Base-by-base conservation (phyloP, 2,797 vertebrate genomes). In the Syngnathus rostellatus region DNA sequence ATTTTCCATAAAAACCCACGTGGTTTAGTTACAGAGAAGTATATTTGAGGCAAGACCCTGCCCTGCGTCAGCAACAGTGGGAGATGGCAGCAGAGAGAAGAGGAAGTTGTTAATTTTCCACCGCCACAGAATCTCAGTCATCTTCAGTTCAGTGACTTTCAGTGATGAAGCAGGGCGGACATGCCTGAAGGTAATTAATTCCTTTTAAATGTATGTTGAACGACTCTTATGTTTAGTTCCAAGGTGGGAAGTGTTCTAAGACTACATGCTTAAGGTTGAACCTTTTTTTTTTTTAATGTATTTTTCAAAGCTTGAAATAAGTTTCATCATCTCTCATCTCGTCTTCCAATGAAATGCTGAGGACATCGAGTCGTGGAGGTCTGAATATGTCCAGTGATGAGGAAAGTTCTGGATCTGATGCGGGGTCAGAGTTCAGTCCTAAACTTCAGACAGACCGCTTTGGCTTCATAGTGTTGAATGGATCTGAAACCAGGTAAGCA, bases 361-460 rank as follows among this genome's bases (percentile, higher is more conserved):
- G 73, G 61, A 57, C 72, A 64, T 74, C 72, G 14, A 84, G 74
- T 59, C 51, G 71, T 62, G 72, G 72, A 17, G 73, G 71, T 69
- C 69, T 59, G 75, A 75, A 83, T 68, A 68, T 74, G 60, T 62
- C 68, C 72, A 78, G 77, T 68, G 81, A 84, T 19, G 88, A 87
- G 70, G 83, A 85, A 65, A 81, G 73, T 68, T 87, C 84, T 62
- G 87, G 73, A 63, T 86, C 82, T 23, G 88, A 89, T 65, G 70
- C 41, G 0, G 82, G 70, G 39, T 87, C 86, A 71, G 84, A 85
- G 68, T 67, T 80, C 45, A 71, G 85, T 61, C 66, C 74, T 8
- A 84, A 86, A 61, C 81, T 79, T 43, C 87, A 92, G 85, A 93
- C 90, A 2, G 91, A 93, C 71, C 89, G 91, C 8, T 92, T 90